Percentiles rank a stretch among this genome's conserved stretches.
These are phyloP conservation scores for Eonycteris spelaea DNA, from an alignment of 2,113 vertebrate genomes.

Conservation along the genomic window DNA sequence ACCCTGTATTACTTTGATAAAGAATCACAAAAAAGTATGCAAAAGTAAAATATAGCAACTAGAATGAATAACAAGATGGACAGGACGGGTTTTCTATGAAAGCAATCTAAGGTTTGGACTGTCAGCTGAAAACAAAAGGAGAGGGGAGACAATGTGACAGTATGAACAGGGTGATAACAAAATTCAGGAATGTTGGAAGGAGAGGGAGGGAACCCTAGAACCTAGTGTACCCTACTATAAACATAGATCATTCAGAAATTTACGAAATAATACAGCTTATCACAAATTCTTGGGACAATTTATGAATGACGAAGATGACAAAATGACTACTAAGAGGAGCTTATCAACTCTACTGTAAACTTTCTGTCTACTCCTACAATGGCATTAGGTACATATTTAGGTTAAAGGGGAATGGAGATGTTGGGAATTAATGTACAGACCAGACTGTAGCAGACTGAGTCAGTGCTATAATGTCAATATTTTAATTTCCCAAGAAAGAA, in stretches of 20 bases:
- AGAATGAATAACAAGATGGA: constrained; percentile 6
- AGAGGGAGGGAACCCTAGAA: background rate
- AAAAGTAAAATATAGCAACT: background rate
- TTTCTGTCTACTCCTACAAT: background rate
- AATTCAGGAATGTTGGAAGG: background rate
- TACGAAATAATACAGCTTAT: background rate
- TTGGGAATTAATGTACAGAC: background rate
- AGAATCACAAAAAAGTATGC: background rate
- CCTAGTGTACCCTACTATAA: background rate
- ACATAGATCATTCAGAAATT: background rate
- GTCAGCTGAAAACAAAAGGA: background rate
- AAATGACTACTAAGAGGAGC: background rate
- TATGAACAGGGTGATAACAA: background rate
- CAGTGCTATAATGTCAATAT: background rate
- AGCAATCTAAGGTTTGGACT: background rate
- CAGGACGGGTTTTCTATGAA: background rate
- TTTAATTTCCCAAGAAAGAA: background rate
- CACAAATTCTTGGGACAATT: constrained; percentile 11
- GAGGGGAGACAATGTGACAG: background rate
- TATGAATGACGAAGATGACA: background rate
- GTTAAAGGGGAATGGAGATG: background rate
- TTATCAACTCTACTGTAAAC: background rate
- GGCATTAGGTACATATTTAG: background rate
- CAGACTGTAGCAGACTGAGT: background rate
- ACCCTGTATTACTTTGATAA: background rate